Base-by-base conservation (phyloP, 2,797 vertebrate genomes). In the Chelidonichthys spinosus region DNA sequence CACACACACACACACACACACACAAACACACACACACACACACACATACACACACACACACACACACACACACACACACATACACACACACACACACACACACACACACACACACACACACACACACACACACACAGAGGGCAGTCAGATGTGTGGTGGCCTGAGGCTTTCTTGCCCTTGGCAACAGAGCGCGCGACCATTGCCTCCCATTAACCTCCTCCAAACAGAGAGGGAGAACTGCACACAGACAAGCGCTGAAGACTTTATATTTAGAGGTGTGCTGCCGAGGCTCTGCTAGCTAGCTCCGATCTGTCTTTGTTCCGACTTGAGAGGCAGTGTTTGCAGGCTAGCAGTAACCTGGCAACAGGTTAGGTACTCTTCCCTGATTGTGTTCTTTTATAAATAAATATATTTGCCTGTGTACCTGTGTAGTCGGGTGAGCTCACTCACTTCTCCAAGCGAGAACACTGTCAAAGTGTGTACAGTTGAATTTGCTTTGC, bases 201-300 rank as follows among this genome's bases (percentile, higher is more conserved):
- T 69, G 79, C 77, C 91, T 90, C 83, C 89, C 85, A 93, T 90
- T 90, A 91, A 92, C 85, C 88, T 86, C 66, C 82, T 86, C 70
- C 72, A 74, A 86, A 85, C 71, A 76, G 74, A 66, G 61, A 65
- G 73, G 78, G 81, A 85, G 76, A 82, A 86, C 83, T 71, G 81
- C 82, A 91, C 87, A 90, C 85, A 90, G 81, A 91, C 83, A 85
- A 84, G 88, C 87, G 82, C 81, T 85, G 63, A 82, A 82, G 82
- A 86, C 87, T 91, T 91, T 92, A 90, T 93, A 90, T 93, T 90
- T 90, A 91, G 87, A 90, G 82, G 72, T 86, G 78, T 72, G 75
- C 84, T 85, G 75, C 70, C 70, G 76, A 86, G 78, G 74, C 76
- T 78, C 78, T 65, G 82, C 72, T 76, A 64, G 74, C 75, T 84